A percentile compares a stretch with the other conserved stretches of the same genome.
Conservation (phyloP, 2,113 vertebrate genomes). For the Loxodonta africana region DNA sequence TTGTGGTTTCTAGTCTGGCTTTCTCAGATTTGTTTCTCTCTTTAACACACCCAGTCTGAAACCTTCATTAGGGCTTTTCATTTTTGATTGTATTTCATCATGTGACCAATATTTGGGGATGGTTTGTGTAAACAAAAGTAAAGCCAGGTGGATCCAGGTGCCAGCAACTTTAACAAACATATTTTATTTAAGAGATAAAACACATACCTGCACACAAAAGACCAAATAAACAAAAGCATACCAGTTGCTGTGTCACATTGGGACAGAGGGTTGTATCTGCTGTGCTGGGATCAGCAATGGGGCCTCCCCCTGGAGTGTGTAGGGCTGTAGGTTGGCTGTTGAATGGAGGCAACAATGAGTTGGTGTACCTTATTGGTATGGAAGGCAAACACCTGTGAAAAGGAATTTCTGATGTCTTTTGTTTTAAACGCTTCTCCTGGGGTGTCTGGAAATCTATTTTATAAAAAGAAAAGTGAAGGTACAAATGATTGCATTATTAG, state of each 20-base stretch:
- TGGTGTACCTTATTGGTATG: not conserved
- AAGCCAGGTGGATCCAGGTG: constrained; percentile 2
- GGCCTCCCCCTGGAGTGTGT: not conserved
- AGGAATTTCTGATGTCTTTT: not conserved
- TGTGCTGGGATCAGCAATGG: not conserved
- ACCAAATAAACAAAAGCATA: not conserved
- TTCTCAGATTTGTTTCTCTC: constrained; percentile 68
- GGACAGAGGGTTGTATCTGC: not conserved
- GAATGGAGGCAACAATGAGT: not conserved
- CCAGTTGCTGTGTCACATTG: not conserved
- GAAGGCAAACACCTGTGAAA: constrained; percentile 16
- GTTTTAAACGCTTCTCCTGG: constrained; percentile 32
- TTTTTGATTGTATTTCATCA: constrained; percentile 54
- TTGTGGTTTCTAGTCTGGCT: constrained; percentile 65
- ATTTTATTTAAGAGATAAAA: constrained; percentile 24
- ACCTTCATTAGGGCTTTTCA: constrained; percentile 45
- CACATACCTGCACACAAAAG: not conserved
- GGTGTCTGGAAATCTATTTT: not conserved
- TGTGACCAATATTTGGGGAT: not conserved
- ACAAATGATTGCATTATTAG: constrained; percentile 33
- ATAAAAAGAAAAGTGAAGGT: constrained; percentile 41
- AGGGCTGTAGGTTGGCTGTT: not conserved
- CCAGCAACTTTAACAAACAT: not conserved
- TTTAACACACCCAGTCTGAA: constrained; percentile 26
- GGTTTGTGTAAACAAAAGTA: constrained; percentile 28